Conservation (phyloP, 2,113 vertebrate species). For the Perca schrenkii region DNA sequence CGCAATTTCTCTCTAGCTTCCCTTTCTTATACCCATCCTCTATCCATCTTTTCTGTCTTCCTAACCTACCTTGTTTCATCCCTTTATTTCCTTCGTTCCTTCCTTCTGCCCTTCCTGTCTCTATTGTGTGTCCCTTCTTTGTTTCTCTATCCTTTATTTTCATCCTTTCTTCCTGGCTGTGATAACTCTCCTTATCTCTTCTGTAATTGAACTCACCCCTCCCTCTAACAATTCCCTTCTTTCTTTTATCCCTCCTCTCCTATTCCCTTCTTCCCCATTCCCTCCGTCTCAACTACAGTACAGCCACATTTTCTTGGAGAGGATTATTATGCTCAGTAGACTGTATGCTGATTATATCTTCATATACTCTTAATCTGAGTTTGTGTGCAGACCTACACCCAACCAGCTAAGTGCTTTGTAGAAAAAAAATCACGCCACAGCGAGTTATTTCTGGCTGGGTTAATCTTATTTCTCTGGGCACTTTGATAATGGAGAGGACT, state of each 20-base stretch:
- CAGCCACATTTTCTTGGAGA: constrained; percentile 48
- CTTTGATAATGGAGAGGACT: constrained; percentile 82
- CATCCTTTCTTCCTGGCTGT: neutral
- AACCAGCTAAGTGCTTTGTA: constrained; percentile 73
- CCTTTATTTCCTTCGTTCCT: neutral
- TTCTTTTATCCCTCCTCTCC: neutral
- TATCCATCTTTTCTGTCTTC: neutral
- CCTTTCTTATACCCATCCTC: neutral
- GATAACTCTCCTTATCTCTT: neutral
- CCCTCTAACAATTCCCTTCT: neutral
- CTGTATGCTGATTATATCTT: constrained; percentile 35
- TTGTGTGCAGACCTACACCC: constrained; percentile 52
- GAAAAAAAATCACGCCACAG: constrained; percentile 76
- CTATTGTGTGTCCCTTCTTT: neutral
- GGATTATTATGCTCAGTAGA: constrained; percentile 56
- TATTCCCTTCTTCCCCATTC: neutral
- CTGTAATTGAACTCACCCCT: neutral
- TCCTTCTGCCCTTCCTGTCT: neutral
- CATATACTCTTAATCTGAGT: constrained; percentile 45
- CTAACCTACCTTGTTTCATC: neutral
- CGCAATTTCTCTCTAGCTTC: neutral
- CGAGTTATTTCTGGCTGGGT: constrained; percentile 80
- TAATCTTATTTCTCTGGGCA: constrained; percentile 81
- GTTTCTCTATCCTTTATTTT: neutral
- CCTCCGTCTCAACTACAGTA: neutral